Conservation (phyloP, 2,113 vertebrate genomes). For the chimpanzee (Pan troglodytes) region DNA sequence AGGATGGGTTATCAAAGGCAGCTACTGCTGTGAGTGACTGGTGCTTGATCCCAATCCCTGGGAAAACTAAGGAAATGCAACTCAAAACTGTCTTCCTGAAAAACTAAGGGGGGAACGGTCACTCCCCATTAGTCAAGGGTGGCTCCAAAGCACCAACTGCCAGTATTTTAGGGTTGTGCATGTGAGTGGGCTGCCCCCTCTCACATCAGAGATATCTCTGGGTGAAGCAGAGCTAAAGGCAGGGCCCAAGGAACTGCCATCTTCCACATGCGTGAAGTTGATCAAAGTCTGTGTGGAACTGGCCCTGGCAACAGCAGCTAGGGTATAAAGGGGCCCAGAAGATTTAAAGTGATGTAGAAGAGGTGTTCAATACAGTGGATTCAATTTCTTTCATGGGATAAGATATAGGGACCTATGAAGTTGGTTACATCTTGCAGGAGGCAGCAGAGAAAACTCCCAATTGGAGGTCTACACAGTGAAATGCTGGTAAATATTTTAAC, state of each 20-base stretch:
- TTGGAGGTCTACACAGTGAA: background rate
- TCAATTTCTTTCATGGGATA: background rate
- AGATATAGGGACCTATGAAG: background rate
- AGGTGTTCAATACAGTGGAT: background rate
- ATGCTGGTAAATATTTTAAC: too few relatives aligned
- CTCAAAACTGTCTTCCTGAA: background rate
- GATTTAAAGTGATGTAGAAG: background rate
- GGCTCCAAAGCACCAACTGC: background rate
- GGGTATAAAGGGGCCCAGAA: background rate
- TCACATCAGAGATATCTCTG: background rate
- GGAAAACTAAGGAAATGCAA: background rate
- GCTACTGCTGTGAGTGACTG: background rate
- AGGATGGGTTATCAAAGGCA: background rate
- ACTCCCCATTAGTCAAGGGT: background rate
- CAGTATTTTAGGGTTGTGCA: background rate
- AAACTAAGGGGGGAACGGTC: background rate
- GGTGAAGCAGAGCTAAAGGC: background rate
- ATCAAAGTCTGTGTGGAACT: background rate
- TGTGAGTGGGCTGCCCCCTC: background rate
- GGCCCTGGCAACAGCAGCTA: background rate
- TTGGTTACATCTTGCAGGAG: background rate
- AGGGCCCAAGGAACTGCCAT: background rate
- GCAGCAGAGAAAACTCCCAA: background rate
- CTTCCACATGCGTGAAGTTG: background rate
- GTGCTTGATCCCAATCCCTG: background rate